These are phyloP conservation scores for Smutsia gigantea DNA, from an alignment of 2,797 vertebrate species.

Conservation along the genomic window DNA sequence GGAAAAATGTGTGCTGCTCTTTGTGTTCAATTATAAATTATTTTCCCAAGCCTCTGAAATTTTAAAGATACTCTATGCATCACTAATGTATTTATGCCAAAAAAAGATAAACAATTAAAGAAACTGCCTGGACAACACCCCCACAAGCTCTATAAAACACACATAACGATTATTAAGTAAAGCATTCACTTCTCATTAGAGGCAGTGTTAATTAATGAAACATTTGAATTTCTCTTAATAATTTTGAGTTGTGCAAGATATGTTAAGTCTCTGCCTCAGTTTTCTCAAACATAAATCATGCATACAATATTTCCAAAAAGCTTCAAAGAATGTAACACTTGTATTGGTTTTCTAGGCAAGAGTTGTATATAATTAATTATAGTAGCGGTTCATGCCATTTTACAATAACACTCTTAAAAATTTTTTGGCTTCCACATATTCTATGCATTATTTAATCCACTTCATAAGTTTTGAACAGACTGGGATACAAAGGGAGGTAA, in stretches of 20 bases:
- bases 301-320: not conserved
- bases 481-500: not conserved
- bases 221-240: not conserved
- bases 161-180: not conserved
- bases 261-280: not conserved
- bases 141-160: not conserved
- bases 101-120: not conserved
- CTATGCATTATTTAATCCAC: not conserved
- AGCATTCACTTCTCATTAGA: not conserved
- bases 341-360: not conserved
- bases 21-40: not conserved
- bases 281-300: slow-evolving; percentile 25
- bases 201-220: not conserved
- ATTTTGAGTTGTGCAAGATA: not conserved
- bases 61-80: not conserved
- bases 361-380: not conserved
- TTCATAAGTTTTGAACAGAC: not conserved
- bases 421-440: not conserved
- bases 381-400: not conserved
- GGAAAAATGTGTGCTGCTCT: not conserved
- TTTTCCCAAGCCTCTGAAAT: not conserved
- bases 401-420: not conserved
- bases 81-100: not conserved
- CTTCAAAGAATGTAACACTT: not conserved
- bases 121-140: not conserved